Evolutionary conservation across 1,140 invertebrate species (phyloP).

Genomic region (Pemphigus obesinymphae): DNA sequence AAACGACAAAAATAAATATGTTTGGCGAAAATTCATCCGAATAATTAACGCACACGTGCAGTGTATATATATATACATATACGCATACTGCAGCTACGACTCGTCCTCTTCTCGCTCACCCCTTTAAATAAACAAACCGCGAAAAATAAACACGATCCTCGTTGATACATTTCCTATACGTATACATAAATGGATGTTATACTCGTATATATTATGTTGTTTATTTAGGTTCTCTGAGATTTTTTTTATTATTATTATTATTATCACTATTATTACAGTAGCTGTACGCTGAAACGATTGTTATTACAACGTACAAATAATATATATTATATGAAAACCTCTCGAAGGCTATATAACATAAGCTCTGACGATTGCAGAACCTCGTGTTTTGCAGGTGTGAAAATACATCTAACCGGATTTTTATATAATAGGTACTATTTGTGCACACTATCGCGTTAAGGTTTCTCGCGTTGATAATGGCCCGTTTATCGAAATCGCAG

Average conservation of each 20-base stretch:
- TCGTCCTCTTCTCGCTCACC: too few relatives aligned
- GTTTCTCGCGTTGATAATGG: not conserved
- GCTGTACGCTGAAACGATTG: not conserved
- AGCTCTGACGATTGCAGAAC: not conserved
- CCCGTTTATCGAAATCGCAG: not conserved
- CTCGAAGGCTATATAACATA: not conserved
- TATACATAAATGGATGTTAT: not conserved
- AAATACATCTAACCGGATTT: not conserved
- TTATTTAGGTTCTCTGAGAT: conserved; percentile 14
- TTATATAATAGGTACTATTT: not conserved
- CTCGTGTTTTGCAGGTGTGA: not conserved
- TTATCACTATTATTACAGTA: not conserved
- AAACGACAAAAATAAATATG: too few relatives aligned
- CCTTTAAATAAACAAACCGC: not conserved
- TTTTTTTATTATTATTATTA: not conserved
- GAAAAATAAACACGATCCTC: not conserved
- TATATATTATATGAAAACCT: not conserved
- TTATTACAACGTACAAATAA: too few relatives aligned
- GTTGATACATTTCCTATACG: not conserved
- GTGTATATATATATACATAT: too few relatives aligned
- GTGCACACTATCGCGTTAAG: not conserved
- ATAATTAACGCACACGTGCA: not conserved
- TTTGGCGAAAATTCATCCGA: too few relatives aligned
- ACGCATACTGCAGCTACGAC: too few relatives aligned
- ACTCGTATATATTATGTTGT: not conserved